phyloP scores from a whole-genome alignment of 2,113 vertebrate genomes.

The Calypte anna region DNA sequence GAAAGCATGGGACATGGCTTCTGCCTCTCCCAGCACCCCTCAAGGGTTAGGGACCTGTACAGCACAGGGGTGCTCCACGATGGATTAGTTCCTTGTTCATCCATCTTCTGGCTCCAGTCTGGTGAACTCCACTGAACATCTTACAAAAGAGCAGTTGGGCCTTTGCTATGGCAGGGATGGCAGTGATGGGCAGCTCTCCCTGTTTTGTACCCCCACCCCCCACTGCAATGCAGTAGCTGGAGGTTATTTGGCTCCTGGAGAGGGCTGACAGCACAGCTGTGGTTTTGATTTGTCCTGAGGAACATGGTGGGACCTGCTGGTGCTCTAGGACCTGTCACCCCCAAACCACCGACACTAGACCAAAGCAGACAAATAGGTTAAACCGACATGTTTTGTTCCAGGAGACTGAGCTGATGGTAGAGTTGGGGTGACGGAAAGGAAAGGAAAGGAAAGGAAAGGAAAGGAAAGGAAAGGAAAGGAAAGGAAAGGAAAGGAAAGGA shows the following conservation, averaged over 20 bases:
- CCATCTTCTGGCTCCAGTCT: not conserved
- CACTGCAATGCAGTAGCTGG: not conserved
- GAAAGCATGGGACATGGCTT: not conserved
- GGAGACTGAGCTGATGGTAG: not conserved
- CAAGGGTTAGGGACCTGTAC: accelerated
- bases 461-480: no score
- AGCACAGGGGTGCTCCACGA: not conserved
- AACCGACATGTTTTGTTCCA: not conserved
- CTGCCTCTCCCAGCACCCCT: not conserved
- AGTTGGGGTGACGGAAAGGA: not conserved
- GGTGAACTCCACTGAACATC: not conserved
- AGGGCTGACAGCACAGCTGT: not conserved
- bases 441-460: no score
- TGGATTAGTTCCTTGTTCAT: not conserved
- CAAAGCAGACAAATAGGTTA: not conserved
- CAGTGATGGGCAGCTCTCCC: not conserved
- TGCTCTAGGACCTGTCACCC: not conserved
- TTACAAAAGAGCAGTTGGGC: not conserved
- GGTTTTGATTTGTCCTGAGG: not conserved
- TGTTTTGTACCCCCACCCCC: not conserved
- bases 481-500: not conserved
- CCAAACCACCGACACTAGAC: not conserved
- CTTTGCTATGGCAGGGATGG: accelerated
- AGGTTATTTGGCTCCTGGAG: not conserved
- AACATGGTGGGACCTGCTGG: not conserved